phyloP scores from a whole-genome alignment of 2,113 vertebrate genomes.

The Apteryx mantelli region DNA sequence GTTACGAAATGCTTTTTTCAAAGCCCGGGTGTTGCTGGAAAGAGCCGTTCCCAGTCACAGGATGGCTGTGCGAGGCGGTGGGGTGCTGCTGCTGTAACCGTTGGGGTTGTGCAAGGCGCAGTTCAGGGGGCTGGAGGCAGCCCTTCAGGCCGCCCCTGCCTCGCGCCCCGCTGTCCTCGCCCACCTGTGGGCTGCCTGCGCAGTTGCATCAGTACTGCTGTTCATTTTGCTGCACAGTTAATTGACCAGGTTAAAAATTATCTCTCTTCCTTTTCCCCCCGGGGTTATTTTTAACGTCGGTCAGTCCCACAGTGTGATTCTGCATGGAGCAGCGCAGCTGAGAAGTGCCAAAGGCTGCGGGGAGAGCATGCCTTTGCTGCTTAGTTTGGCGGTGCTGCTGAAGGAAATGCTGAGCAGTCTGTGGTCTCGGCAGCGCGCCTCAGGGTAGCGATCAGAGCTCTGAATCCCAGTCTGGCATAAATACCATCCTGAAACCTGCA shows the following conservation, averaged over 20 bases:
- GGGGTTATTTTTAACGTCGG: too few relatives aligned
- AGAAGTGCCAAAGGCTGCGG: too few relatives aligned
- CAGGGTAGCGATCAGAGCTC: background rate
- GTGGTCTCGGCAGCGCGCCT: background rate
- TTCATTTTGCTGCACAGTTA: fast-evolving
- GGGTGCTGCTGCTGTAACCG: background rate
- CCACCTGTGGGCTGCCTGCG: background rate
- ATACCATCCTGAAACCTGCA: fast-evolving
- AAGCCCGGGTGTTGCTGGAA: background rate
- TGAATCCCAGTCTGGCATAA: background rate
- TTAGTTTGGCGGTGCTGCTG: too few relatives aligned
- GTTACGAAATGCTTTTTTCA: too few relatives aligned
- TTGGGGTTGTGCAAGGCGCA: too few relatives aligned
- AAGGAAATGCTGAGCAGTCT: background rate
- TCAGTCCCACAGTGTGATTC: background rate
- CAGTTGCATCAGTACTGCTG: background rate
- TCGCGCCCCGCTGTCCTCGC: background rate
- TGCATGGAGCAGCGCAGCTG: background rate
- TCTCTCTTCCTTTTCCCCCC: fast-evolving
- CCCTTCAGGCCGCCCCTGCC: background rate
- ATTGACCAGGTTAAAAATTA: background rate
- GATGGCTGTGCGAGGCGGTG: background rate
- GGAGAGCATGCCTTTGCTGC: too few relatives aligned
- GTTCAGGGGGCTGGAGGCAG: background rate
- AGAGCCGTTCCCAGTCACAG: fast-evolving